A percentile compares a stretch with the other conserved stretches of the same genome.
Evolutionary conservation across 2,797 vertebrate genomes (phyloP).

Genomic region (Enteromius argenteus): DNA sequence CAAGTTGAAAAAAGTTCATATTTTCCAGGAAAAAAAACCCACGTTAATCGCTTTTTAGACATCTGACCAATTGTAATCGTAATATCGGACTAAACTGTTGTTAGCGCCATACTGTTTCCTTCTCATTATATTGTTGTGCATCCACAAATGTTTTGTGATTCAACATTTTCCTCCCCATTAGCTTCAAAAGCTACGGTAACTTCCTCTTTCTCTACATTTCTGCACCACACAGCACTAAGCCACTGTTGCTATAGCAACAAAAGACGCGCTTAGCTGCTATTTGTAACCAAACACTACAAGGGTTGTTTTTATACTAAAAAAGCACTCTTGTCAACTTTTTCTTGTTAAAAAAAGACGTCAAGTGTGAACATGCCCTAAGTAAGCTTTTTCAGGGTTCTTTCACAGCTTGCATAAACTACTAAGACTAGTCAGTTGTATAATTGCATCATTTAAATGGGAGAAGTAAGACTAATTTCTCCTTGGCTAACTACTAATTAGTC

Average conservation of each 20-base stretch:
- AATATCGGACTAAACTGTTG: neutral
- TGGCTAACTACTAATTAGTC: too few species aligned
- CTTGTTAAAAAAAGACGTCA: neutral
- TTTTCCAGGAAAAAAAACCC: neutral
- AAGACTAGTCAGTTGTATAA: neutral
- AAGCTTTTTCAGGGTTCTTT: neutral
- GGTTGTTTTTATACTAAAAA: too few species aligned
- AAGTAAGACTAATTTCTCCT: neutral
- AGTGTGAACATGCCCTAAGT: neutral
- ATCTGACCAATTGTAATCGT: neutral
- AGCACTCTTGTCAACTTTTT: neutral
- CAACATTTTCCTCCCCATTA: too few species aligned
- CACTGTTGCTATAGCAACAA: too few species aligned
- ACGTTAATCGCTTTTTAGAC: neutral
- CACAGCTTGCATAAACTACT: neutral
- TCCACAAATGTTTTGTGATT: too few species aligned
- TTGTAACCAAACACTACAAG: neutral
- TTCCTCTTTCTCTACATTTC: too few species aligned
- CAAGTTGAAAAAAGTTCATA: neutral
- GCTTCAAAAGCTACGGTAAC: too few species aligned
- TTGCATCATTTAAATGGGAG: neutral
- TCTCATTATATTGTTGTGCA: too few species aligned
- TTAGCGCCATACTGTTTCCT: too few species aligned
- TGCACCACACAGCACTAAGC: too few species aligned
- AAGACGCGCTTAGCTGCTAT: neutral